phyloP scores from a whole-genome alignment of 1,140 invertebrate genomes.

The Drosophila busckii region DNA sequence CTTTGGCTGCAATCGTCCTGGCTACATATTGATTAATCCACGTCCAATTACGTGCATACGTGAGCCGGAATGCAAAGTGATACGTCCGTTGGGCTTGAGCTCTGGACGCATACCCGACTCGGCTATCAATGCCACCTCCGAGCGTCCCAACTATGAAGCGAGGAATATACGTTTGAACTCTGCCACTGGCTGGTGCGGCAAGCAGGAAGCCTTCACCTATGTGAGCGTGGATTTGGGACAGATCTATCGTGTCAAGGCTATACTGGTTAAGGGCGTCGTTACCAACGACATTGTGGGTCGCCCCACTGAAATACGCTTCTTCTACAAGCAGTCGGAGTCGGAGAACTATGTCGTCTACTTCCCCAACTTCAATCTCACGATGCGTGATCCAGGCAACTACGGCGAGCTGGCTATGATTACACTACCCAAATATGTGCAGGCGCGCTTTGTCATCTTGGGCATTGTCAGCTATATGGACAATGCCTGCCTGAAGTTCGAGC shows the following conservation, averaged over 20 bases:
- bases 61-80: constrained; percentile 95
- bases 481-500: constrained; percentile 96
- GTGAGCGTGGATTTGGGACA: constrained; percentile 95
- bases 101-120: constrained; percentile 95
- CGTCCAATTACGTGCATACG: constrained; percentile 93
- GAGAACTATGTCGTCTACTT: constrained; percentile 98
- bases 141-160: constrained; percentile 94
- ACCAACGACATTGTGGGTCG: constrained; percentile 96
- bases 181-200: constrained; percentile 96
- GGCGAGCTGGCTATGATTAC: constrained; percentile 97
- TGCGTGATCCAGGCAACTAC: constrained; percentile 94
- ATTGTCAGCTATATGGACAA: constrained; percentile 98
- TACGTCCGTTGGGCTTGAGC: constrained; percentile 93
- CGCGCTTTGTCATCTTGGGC: constrained; percentile 94
- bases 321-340: constrained; percentile 95
- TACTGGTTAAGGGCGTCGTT: constrained; percentile 95
- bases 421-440: constrained; percentile 94
- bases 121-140: constrained; percentile 97
- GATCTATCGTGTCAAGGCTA: constrained; percentile 93
- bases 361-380: constrained; percentile 96
- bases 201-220: constrained; percentile 96
- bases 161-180: constrained; percentile 94
- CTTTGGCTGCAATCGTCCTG: constrained; percentile 93
- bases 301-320: constrained; percentile 96
- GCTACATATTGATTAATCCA: constrained; percentile 95